A percentile compares a stretch with the other conserved stretches of the same genome.
These are phyloP conservation scores for Hippocampus kuda DNA, from an alignment of 2,797 vertebrate genomes.

Conservation along the genomic window DNA sequence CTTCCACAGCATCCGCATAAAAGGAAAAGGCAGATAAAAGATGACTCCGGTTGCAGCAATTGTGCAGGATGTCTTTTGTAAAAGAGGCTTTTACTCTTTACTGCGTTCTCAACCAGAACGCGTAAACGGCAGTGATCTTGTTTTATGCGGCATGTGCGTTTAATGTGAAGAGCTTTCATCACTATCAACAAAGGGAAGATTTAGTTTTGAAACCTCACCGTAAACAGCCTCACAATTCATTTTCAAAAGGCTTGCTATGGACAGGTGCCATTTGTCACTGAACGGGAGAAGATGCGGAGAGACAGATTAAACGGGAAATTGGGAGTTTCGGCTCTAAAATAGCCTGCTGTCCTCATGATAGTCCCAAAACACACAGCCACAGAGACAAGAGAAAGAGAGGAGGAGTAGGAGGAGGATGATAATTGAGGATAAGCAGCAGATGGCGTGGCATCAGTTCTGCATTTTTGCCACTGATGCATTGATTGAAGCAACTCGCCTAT, in stretches of 20 bases:
- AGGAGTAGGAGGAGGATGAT: conserved; percentile 28
- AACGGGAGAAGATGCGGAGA: conserved; percentile 17
- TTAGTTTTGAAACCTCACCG: background rate
- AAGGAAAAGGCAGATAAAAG: background rate
- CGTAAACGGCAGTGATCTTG: background rate
- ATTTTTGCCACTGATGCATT: conserved; percentile 30
- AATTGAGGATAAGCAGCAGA: conserved; percentile 46
- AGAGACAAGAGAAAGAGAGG: conserved; percentile 25
- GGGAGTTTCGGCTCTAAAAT: conserved; percentile 54
- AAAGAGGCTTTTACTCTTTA: conserved; percentile 1
- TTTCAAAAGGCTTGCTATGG: conserved; percentile 5
- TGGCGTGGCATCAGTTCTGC: conserved; percentile 40
- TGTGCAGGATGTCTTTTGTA: background rate
- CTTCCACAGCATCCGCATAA: background rate
- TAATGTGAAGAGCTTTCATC: background rate
- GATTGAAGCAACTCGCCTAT: conserved; percentile 20
- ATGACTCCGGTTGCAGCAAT: background rate
- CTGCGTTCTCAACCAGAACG: background rate
- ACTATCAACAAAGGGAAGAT: conserved; percentile 1
- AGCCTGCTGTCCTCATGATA: conserved; percentile 45
- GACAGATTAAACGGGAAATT: conserved; percentile 51
- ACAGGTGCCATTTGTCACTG: conserved; percentile 1
- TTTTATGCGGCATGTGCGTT: background rate
- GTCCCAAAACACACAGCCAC: conserved; percentile 53
- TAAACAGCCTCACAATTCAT: background rate